Base-by-base conservation (phyloP, 2,888 invertebrate species). In the Tetranychus truncatus region DNA sequence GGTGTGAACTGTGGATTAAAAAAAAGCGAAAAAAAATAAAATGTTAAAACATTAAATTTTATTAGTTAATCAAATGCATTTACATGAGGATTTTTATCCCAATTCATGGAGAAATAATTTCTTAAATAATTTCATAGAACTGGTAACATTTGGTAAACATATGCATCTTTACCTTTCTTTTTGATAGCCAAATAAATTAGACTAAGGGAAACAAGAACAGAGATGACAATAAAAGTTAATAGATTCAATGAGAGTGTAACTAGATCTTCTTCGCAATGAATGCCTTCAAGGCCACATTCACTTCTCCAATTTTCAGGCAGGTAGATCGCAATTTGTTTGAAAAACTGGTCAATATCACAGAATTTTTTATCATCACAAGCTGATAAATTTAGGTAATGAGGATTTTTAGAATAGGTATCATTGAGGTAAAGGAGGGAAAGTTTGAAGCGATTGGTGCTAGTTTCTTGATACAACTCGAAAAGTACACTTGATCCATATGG, bases 401-500 rank as follows among this genome's bases (percentile, higher is more conserved):
- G 69, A 18, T 69, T 9, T n/a, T 69, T 69, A 69, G 69, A 69
- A 24, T 69, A 20, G n/a, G 69, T 69, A n/a, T 69, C 24, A 24
- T 69, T 69, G 9, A 69, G 69, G n/a, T 69, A 69, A n/a, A 55
- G 55, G 7, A 55, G 55, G 2, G 55, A 55, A 15, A 55, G 15
- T 55, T 55, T 55, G 55, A 55, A 55, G 15, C 15, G 55, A 55
- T 72, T 45, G 34, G 45, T 24, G 9, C 1, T 11, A 15, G 9
- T 55, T 55, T 55, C 55, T 55, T 55, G 55, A 24, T 72, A 34
- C 72, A 72, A 45, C 45, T 72, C 72, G 24, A 72, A 72, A 72
- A 72, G 9, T 34, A 72, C n/a, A 45, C 21, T 44, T 11, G 72
- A 34, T 45, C 44, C 72, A 72, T 44, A 72, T 9, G 72, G 72